phyloP scores from a whole-genome alignment of 2,113 vertebrate genomes.

The Urocynchramus pylzowi region DNA sequence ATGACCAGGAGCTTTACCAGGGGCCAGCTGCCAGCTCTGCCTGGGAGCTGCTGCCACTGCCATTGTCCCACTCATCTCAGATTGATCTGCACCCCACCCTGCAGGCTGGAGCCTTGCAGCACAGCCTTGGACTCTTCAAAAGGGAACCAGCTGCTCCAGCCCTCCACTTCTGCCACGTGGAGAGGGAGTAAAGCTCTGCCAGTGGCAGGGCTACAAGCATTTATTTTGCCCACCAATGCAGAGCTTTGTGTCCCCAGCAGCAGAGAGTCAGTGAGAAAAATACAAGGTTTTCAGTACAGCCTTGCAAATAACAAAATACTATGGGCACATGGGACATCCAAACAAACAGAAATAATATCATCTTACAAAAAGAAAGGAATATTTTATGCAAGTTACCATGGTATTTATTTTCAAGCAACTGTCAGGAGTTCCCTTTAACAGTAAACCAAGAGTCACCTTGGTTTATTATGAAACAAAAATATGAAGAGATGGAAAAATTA shows the following conservation, averaged over 20 bases:
- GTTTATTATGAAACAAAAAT: neutral
- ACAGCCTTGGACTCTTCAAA: neutral
- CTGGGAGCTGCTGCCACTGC: neutral
- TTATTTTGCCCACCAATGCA: neutral
- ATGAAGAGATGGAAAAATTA: neutral
- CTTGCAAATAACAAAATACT: neutral
- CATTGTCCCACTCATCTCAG: fast-evolving
- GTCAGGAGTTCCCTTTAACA: neutral
- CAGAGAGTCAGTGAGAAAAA: neutral
- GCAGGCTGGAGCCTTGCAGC: neutral
- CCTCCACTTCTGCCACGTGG: neutral
- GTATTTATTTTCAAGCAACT: neutral
- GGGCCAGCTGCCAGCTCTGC: neutral
- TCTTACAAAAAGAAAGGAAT: neutral
- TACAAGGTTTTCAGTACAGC: neutral
- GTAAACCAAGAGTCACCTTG: neutral
- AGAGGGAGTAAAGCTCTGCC: neutral
- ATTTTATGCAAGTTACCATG: neutral
- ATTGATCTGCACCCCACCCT: neutral
- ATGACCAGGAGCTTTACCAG: neutral
- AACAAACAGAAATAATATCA: neutral
- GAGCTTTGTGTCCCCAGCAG: neutral
- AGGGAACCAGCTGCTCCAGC: neutral
- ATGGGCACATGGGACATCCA: neutral
- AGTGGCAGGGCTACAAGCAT: neutral